Base-by-base conservation (phyloP, 2,113 vertebrate species). In the Mola mola region DNA sequence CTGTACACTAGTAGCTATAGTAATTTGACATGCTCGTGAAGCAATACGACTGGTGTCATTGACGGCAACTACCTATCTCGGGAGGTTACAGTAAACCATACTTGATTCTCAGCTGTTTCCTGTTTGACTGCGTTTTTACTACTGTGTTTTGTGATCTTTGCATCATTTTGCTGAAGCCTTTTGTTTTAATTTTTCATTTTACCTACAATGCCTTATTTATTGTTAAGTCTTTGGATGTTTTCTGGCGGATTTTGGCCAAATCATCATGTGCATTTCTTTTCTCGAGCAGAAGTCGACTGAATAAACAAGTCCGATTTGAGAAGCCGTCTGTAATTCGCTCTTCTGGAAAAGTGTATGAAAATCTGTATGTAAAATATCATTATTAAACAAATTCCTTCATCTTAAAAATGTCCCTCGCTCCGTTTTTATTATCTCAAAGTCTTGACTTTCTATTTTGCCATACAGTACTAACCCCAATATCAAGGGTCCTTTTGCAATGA, bases 171-270 rank as follows among this genome's bases (percentile, higher is more conserved):
- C n/a, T 42, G 36, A 53, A 49, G 21, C 36, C 19, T 51, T 62
- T 78, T 57, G 50, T 69, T 65, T 58, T 40, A n/a, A 51, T 79
- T 80, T 65, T 68, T 64, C 37, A 29, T n/a, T 75, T 79, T 50
- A 82, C 83, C 79, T 60, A n/a, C 9, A 58, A 88, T 87, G 88
- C 88, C 85, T 91, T 90, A 89, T 87, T 89, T 87, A 82, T 83
- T 86, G 31, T 72, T 78, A 9, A 33, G 19, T 49, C 75, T 75
- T 48, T 58, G 28, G 49, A 55, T 59, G 37, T 73, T n/a, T n/a
- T n/a, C 56, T 17, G 68, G 64, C 58, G 13, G 47, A 66, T 12
- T 15, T 25, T 77, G 75, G 46, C 56, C 78, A 77, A 59, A 71
- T 46, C 21, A 21, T 19, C 40, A 17, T 67, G n/a, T 25, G 33